These are phyloP conservation scores for Corydoras maculifer DNA, from an alignment of 2,113 vertebrate species.

Conservation along the genomic window DNA sequence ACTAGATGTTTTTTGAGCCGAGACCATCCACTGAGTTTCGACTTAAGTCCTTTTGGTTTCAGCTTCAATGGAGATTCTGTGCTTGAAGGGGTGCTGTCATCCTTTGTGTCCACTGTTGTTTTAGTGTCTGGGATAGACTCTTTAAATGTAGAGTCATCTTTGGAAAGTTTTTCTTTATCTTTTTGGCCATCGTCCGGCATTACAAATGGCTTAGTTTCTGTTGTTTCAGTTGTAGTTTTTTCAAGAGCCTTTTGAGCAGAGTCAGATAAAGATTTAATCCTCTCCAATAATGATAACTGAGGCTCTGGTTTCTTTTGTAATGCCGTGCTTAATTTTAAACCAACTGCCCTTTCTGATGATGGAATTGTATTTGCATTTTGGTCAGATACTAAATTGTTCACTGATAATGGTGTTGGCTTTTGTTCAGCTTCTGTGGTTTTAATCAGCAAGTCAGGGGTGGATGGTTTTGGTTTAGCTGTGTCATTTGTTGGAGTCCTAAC, in stretches of 20 bases:
- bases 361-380: conserved; percentile 37
- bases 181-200: conserved; percentile 19
- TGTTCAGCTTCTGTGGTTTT: conserved; percentile 37
- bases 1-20: conserved; percentile 85
- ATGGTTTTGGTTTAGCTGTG: conserved; percentile 41
- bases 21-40: conserved; percentile 73
- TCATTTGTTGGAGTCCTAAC: conserved; percentile 35
- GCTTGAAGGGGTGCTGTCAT: neutral
- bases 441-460: conserved; percentile 27
- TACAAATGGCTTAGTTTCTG: conserved; percentile 23
- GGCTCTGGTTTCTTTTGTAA: conserved; percentile 28
- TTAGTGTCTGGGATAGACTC: neutral
- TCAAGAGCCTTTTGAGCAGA: conserved; percentile 25
- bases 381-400: conserved; percentile 48
- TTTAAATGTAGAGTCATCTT: conserved; percentile 8
- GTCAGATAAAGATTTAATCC: conserved; percentile 23
- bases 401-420: conserved; percentile 33
- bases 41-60: conserved; percentile 62
- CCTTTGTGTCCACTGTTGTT: conserved; percentile 35
- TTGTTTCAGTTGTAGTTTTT: conserved; percentile 13
- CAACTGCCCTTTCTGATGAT: too few relatives aligned
- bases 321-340: conserved; percentile 37
- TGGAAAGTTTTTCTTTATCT: conserved; percentile 30
- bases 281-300: conserved; percentile 28
- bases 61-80: conserved; percentile 49